Evolutionary conservation across 2,888 invertebrate genomes (phyloP).

Genomic region (Trisateles emortualis): DNA sequence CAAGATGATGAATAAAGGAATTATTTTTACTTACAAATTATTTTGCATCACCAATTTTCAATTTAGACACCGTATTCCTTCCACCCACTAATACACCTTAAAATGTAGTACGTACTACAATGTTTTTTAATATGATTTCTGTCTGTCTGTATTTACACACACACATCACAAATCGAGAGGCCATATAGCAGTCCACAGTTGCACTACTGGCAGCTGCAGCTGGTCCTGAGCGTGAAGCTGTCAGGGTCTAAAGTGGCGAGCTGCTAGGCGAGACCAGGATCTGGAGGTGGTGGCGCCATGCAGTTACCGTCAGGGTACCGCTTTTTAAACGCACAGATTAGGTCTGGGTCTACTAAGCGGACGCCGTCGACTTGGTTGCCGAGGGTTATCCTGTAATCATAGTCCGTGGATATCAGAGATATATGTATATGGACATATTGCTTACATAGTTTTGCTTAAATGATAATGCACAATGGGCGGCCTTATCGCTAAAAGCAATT

Average conservation of each 20-base stretch:
- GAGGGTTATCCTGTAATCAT: slow-evolving; percentile 90
- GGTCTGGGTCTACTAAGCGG: slow-evolving; percentile 95
- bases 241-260: neutral
- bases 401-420: neutral
- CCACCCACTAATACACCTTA: too few species aligned
- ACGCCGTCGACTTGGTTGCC: slow-evolving; percentile 99
- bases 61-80: too few species aligned
- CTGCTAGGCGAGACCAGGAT: slow-evolving; percentile 65
- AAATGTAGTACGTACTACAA: too few species aligned
- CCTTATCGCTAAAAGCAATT: too few species aligned
- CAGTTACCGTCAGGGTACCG: slow-evolving; percentile 96
- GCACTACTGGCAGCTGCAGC: slow-evolving; percentile 5
- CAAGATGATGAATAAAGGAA: too few species aligned
- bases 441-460: too few species aligned
- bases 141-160: too few species aligned
- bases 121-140: too few species aligned
- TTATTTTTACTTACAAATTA: too few species aligned
- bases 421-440: neutral
- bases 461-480: too few species aligned
- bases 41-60: too few species aligned
- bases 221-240: slow-evolving; percentile 14
- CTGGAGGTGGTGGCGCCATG: slow-evolving; percentile 91
- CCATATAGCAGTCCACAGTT: neutral
- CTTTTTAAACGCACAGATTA: slow-evolving; percentile 95
- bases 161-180: too few species aligned